phyloP scores from a whole-genome alignment of 2,797 vertebrate species.

The Siniperca scherzeri region DNA sequence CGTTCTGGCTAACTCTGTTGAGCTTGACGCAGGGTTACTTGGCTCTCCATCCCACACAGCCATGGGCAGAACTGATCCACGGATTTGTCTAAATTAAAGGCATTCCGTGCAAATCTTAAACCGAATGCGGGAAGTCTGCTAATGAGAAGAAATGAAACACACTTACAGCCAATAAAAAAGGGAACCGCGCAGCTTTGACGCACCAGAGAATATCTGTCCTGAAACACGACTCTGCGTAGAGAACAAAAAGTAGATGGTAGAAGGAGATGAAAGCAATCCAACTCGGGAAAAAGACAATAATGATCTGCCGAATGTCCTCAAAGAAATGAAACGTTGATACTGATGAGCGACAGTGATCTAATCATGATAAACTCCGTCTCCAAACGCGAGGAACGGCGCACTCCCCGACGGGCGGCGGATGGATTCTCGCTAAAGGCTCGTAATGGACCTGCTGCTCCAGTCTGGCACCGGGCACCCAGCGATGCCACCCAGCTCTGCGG shows the following conservation, averaged over 20 bases:
- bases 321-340: not conserved
- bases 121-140: not conserved
- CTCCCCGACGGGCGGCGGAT: not conserved
- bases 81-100: not conserved
- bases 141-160: not conserved
- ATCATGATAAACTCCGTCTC: not conserved
- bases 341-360: not conserved
- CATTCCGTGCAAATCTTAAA: not conserved
- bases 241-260: not conserved
- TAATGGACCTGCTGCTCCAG: conserved; percentile 3
- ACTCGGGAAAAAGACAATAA: accelerated
- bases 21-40: conserved; percentile 11
- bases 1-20: not conserved
- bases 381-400: not conserved
- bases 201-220: conserved; percentile 12
- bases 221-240: not conserved
- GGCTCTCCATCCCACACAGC: conserved; percentile 40
- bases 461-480: not conserved
- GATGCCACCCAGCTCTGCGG: conserved; percentile 41
- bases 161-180: conserved; percentile 16
- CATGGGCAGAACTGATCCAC: not conserved
- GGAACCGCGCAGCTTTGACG: conserved; percentile 23
- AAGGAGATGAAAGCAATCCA: not conserved
- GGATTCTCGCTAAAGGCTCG: not conserved
- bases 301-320: not conserved